Percentiles rank a stretch among this genome's conserved stretches.
These are phyloP conservation scores for Ephialtes manifestator DNA, from an alignment of 2,888 invertebrate species.

Conservation along the genomic window DNA sequence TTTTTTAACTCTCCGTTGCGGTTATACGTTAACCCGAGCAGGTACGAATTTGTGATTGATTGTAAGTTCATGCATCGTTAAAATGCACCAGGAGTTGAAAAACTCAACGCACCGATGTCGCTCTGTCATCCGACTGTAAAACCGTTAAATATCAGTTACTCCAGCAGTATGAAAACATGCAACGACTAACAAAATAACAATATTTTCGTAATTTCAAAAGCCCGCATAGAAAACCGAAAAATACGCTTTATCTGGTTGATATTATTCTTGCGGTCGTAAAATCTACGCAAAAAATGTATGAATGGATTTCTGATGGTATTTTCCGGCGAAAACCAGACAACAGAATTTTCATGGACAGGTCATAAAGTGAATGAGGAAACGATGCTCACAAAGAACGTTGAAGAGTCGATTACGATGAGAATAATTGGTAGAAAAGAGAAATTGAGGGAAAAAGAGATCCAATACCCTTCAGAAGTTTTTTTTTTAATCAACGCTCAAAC, in stretches of 20 bases:
- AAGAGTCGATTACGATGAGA: neutral
- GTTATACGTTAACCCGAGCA: conserved; percentile 23
- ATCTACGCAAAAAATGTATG: neutral
- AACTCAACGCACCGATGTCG: no score
- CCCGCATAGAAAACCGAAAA: neutral
- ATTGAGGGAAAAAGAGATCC: neutral
- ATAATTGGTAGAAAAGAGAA: neutral
- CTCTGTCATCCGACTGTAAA: neutral
- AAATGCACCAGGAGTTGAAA: neutral
- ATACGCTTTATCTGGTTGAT: neutral
- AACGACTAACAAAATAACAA: neutral
- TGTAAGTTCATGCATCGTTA: neutral
- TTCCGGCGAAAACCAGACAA: neutral
- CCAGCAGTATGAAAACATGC: neutral
- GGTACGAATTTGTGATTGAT: conserved; percentile 48
- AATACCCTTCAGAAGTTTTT: neutral
- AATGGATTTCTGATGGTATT: neutral
- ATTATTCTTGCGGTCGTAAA: no score
- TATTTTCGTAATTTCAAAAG: no score
- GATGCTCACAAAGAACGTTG: neutral
- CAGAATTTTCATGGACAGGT: neutral
- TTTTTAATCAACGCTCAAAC: neutral
- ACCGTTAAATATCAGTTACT: neutral
- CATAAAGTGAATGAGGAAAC: neutral
- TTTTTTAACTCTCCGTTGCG: conserved; percentile 23